These are phyloP conservation scores for Alexandromys fortis DNA, from an alignment of 2,113 vertebrate genomes.

Conservation along the genomic window DNA sequence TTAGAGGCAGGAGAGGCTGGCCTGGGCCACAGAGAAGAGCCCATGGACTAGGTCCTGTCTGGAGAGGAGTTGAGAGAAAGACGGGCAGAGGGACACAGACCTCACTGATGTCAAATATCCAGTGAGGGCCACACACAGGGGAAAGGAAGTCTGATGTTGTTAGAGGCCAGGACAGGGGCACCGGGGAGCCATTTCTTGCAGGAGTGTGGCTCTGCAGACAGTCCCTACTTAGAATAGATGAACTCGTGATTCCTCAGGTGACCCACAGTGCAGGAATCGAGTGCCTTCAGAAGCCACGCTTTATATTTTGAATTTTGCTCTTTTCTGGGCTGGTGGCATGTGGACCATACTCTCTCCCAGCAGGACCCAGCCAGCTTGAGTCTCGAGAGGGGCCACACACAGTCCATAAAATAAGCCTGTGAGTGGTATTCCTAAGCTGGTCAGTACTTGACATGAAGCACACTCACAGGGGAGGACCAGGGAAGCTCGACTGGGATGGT, in stretches of 20 bases:
- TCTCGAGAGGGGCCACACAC: not conserved
- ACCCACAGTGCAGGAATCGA: accelerated
- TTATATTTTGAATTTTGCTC: not conserved
- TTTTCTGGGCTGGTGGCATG: too few species aligned
- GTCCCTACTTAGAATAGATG: too few species aligned
- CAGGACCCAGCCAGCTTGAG: too few species aligned
- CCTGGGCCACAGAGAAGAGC: not conserved
- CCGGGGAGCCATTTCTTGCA: not conserved
- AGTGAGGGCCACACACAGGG: not conserved
- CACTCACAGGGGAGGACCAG: not conserved
- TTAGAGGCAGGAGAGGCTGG: not conserved
- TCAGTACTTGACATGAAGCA: too few species aligned
- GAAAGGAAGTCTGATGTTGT: not conserved
- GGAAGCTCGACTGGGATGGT: too few species aligned
- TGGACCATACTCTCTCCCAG: not conserved
- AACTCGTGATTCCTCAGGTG: not conserved
- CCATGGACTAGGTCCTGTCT: not conserved
- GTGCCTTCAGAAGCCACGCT: not conserved
- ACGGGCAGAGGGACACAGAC: not conserved
- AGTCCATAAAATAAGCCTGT: not conserved
- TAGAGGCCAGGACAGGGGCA: not conserved
- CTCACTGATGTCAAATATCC: not conserved
- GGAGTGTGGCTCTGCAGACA: not conserved
- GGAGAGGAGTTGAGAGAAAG: not conserved
- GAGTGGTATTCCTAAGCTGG: too few species aligned